Conservation (phyloP, 2,888 invertebrate genomes). For the Macaria liturata region DNA sequence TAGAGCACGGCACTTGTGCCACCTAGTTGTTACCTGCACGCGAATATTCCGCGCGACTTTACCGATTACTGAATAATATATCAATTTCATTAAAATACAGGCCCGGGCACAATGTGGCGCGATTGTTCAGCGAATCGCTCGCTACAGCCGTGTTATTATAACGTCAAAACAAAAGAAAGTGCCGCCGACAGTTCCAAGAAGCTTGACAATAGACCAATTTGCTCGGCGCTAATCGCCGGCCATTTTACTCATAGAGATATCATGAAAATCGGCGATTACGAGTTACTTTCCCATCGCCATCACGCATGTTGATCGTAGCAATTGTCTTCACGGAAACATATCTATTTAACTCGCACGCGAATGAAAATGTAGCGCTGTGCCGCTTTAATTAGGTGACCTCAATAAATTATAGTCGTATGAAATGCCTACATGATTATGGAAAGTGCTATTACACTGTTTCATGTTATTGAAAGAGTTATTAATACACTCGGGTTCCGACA, state of each 20-base stretch:
- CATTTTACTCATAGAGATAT: slow-evolving; percentile 24
- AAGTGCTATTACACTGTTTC: too few relatives aligned
- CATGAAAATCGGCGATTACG: slow-evolving; percentile 26
- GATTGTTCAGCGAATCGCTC: slow-evolving; percentile 4
- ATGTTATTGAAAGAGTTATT: too few relatives aligned
- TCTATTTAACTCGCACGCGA: slow-evolving; percentile 25
- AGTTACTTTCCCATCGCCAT: slow-evolving; percentile 24
- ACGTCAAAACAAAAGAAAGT: slow-evolving; percentile 19
- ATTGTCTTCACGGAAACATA: slow-evolving; percentile 28
- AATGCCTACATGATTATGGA: too few relatives aligned
- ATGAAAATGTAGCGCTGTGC: background rate
- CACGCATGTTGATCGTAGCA: slow-evolving; percentile 30
- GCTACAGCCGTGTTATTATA: slow-evolving; percentile 7
- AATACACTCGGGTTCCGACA: too few relatives aligned
- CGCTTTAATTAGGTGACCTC: too few relatives aligned
- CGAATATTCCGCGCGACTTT: slow-evolving; percentile 26
- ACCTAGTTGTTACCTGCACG: slow-evolving; percentile 33
- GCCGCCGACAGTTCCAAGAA: slow-evolving; percentile 22
- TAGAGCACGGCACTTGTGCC: slow-evolving; percentile 29
- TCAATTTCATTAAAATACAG: slow-evolving; percentile 18
- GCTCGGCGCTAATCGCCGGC: slow-evolving; percentile 21
- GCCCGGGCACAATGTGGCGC: background rate
- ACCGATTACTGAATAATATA: slow-evolving; percentile 30
- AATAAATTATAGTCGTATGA: too few relatives aligned
- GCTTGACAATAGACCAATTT: slow-evolving; percentile 32